These are phyloP conservation scores for Euzophera pinguis DNA, from an alignment of 2,888 invertebrate genomes.

Conservation along the genomic window DNA sequence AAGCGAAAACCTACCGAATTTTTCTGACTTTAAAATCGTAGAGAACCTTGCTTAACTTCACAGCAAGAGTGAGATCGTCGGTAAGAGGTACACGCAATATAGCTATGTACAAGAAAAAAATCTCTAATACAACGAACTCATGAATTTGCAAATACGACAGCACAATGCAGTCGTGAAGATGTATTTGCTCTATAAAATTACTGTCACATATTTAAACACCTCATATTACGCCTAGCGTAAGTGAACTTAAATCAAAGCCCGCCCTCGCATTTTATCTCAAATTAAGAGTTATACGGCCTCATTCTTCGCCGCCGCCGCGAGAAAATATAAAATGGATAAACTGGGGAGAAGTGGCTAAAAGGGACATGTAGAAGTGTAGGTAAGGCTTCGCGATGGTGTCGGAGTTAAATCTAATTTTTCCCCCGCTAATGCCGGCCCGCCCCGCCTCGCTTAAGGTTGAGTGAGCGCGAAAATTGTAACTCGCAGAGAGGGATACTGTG, in stretches of 20 bases:
- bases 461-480: conserved; percentile 67
- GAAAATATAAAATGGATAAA: conserved; percentile 61
- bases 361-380: conserved; percentile 46
- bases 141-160: not conserved
- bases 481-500: conserved; percentile 37
- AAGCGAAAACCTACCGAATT: too few species aligned
- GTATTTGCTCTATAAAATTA: not conserved
- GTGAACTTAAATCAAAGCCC: conserved; percentile 16
- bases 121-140: not conserved
- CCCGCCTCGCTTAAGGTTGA: conserved; percentile 55
- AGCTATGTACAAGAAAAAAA: not conserved
- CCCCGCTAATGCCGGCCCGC: conserved; percentile 60
- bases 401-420: conserved; percentile 75
- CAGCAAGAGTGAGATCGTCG: too few species aligned
- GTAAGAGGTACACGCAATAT: not conserved
- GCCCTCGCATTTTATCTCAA: conserved; percentile 33
- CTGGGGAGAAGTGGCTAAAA: conserved; percentile 50
- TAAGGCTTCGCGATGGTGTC: conserved; percentile 50
- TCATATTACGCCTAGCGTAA: conserved; percentile 6
- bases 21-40: too few species aligned
- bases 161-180: conserved; percentile 1
- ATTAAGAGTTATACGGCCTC: conserved; percentile 49
- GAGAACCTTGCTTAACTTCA: too few species aligned
- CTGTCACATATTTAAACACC: conserved; percentile 11
- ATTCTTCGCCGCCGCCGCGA: conserved; percentile 38